Percentiles rank a stretch among this genome's conserved stretches.
These are phyloP conservation scores for Abrostola triplasia DNA, from an alignment of 2,888 invertebrate species.

Conservation along the genomic window DNA sequence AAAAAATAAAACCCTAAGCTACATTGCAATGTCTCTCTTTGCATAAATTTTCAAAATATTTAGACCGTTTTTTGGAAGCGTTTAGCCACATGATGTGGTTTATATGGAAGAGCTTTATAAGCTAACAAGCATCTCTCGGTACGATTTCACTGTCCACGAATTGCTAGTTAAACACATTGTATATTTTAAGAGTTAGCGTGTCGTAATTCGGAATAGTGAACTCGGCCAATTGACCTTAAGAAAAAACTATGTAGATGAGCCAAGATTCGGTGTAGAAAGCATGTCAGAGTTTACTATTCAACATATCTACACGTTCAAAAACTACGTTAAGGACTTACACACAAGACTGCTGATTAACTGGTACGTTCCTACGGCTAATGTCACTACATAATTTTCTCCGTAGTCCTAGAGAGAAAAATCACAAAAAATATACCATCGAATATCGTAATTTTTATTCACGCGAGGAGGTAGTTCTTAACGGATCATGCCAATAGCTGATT, in stretches of 20 bases:
- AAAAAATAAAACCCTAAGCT: slow-evolving; percentile 80
- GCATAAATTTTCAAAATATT: slow-evolving; percentile 63
- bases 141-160: slow-evolving; percentile 25
- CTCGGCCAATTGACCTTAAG: slow-evolving; percentile 29
- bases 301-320: slow-evolving; percentile 26
- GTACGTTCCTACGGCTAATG: slow-evolving; percentile 28
- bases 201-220: slow-evolving; percentile 29
- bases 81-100: slow-evolving; percentile 47
- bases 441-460: slow-evolving; percentile 63
- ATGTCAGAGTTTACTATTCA: slow-evolving; percentile 15
- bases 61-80: slow-evolving; percentile 72
- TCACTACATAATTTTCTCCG: slow-evolving; percentile 52
- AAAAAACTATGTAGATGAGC: slow-evolving; percentile 50
- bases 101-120: slow-evolving; percentile 53
- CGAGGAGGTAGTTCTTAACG: slow-evolving; percentile 72
- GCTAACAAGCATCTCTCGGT: slow-evolving; percentile 44
- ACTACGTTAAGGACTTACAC: slow-evolving; percentile 24
- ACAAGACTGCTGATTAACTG: slow-evolving; percentile 36
- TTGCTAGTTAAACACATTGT: slow-evolving; percentile 14
- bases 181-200: slow-evolving; percentile 15
- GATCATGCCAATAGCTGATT: slow-evolving; percentile 74
- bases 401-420: slow-evolving; percentile 53
- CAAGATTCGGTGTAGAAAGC: slow-evolving; percentile 27
- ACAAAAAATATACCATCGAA: slow-evolving; percentile 57
- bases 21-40: slow-evolving; percentile 82